These are phyloP conservation scores for Cavia aperea DNA, from an alignment of 2,113 vertebrate genomes.

Conservation along the genomic window DNA sequence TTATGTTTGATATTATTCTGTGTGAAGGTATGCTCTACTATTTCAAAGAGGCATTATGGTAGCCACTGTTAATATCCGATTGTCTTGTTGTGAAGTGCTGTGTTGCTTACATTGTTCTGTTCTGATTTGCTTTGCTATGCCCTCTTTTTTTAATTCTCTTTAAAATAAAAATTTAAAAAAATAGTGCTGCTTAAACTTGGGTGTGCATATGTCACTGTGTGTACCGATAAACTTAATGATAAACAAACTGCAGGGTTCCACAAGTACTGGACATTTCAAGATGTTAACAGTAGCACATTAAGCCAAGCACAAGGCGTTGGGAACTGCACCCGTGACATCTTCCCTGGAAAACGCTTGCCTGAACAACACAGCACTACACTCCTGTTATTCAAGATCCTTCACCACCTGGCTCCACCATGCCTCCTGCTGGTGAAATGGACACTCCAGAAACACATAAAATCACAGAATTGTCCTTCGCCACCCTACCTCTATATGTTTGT, in stretches of 20 bases:
- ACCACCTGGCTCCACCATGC: not conserved
- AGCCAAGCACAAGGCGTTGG: not conserved
- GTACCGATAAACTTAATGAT: not conserved
- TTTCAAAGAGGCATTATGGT: too few species aligned
- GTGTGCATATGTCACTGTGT: not conserved
- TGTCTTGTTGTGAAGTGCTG: too few species aligned
- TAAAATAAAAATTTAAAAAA: too few species aligned
- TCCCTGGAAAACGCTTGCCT: not conserved
- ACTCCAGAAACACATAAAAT: not conserved
- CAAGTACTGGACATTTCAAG: not conserved
- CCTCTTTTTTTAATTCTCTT: too few species aligned
- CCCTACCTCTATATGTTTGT: not conserved
- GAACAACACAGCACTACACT: accelerated
- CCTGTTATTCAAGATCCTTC: not conserved
- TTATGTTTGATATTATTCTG: too few species aligned
- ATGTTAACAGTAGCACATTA: not conserved
- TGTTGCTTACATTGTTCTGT: too few species aligned
- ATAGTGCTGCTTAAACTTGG: too few species aligned
- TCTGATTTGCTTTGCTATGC: too few species aligned
- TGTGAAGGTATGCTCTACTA: too few species aligned
- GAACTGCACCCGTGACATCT: not conserved
- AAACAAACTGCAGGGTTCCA: not conserved
- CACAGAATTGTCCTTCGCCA: not conserved
- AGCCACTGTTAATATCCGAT: too few species aligned
- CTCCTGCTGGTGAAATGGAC: not conserved